Evolutionary conservation across 2,888 invertebrate species (phyloP), one percentile per base, ranked within the genome.

Genomic region (Minunthozetes semirufus): DNA sequence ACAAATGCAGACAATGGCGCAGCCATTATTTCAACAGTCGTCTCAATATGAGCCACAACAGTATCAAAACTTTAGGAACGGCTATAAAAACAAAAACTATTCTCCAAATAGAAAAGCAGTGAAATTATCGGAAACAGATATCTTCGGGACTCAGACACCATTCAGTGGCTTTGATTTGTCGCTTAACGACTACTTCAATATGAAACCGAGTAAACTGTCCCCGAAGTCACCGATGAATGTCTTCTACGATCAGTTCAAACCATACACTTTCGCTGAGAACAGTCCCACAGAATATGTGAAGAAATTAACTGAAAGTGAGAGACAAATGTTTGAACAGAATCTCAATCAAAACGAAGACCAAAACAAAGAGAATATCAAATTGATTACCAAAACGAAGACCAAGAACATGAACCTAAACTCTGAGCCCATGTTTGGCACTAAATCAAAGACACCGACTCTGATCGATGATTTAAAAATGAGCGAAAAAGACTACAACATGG

Each of bases 161-260:
- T 33, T 33, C 4, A 33, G 9, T 33, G 33, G 33, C 33, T 33
- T 8, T 13, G 48, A 48, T 3, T 8, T 48, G 13, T 9, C 48
- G n/a, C 17, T 48, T 3, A 48, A 2, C 13, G 48, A 48, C n/a
- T 48, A 48, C 13, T 48, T 17, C 48, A n/a, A 48, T 48, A 48
- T 48, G 13, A 48, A 48, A n/a, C 48, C 48, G 8, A 8, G 8
- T 15, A 27, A 22, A 27, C 27, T n/a, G 22, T 22, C 61, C 13
- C 27, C 25, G n/a, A n/a, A n/a, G n/a, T n/a, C n/a, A 27, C 33
- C 22, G 8, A 63, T 63, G 56, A 56, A 56, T 25, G 9, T 25
- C 56, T 63, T 38, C 63, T 63, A 63, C 63, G 63, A 63, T 8
- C 63, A 63, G 33, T 63, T 63, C 38, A 33, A 38, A 33, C 63